These are phyloP conservation scores for Chelon auratus DNA, from an alignment of 2,797 vertebrate species.

Conservation along the genomic window DNA sequence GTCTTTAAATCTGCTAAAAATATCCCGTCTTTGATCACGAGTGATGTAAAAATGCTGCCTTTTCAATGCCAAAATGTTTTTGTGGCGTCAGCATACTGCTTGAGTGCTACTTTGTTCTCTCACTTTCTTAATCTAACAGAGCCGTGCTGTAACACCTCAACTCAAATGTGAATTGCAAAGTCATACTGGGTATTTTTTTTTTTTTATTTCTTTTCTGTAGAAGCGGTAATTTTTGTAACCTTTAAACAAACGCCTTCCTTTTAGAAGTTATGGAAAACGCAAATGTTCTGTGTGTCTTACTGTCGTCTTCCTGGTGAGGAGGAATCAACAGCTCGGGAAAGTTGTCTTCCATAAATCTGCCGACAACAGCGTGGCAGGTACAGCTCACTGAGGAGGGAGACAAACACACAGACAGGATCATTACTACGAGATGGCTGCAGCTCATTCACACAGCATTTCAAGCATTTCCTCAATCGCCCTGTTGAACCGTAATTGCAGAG, in stretches of 20 bases:
- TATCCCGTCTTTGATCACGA: slow-evolving; percentile 17
- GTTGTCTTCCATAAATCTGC: slow-evolving; percentile 64
- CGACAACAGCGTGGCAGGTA: slow-evolving; percentile 62
- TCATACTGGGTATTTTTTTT: not conserved
- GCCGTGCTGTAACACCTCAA: not conserved
- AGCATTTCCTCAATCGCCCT: not conserved
- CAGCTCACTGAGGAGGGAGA: slow-evolving; percentile 66
- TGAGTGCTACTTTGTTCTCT: slow-evolving; percentile 19
- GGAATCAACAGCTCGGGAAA: slow-evolving; percentile 54
- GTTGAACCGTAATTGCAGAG: not conserved
- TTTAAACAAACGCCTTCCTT: not conserved
- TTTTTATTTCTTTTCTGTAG: not conserved
- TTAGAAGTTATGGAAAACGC: not conserved
- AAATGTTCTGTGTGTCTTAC: slow-evolving; percentile 62
- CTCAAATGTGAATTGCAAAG: slow-evolving; percentile 1
- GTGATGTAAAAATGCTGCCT: slow-evolving; percentile 11
- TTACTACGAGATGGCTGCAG: not conserved
- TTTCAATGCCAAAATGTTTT: slow-evolving; percentile 18
- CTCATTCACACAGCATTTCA: slow-evolving; percentile 8
- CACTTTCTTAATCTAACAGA: not conserved
- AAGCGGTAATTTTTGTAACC: slow-evolving; percentile 7
- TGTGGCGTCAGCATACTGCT: slow-evolving; percentile 3
- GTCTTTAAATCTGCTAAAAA: slow-evolving; percentile 20
- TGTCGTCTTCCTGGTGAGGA: slow-evolving; percentile 59
- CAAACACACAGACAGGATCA: slow-evolving; percentile 8